Base-by-base conservation (phyloP, 1,140 invertebrate species). In the Gerris buenoi region DNA sequence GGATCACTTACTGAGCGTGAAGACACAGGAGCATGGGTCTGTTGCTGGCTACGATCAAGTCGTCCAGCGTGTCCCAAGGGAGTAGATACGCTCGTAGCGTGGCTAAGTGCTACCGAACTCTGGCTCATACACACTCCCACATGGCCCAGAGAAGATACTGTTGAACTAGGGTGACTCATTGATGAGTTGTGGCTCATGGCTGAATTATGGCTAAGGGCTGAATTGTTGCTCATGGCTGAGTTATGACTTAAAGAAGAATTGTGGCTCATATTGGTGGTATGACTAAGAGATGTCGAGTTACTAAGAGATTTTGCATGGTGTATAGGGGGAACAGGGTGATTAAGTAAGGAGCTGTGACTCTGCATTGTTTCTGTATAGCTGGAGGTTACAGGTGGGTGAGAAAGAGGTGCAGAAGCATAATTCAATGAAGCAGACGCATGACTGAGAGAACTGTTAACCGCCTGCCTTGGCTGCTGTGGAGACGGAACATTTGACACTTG, bases 1-100 rank as follows among this genome's bases (percentile, higher is more conserved):
- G 61, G 29, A 25, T 63, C 46, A 74, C 74, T 2, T 75, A 73
- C n/a, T 75, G 69, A 22, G 67, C 71, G 27, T 75, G 76, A 62
- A 18, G 25, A n/a, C 2, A 27, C 69, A 64, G 56, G 60, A 27
- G 63, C 58, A 27, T 58, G 29, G 33, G n/a, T 26, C 29, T 67
- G 66, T n/a, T 64, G 63, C 63, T 29, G 28, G 25, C n/a, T 15
- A 25, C 58, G 58, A 25, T 60, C 58, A 10, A 60, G 15, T 22
- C 58, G 5, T 13, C 58, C 58, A 13, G 58, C 58, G 58, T 60
- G 58, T 5, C 58, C 58, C 3, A 60, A 22, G 22, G 58, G 58
- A 22, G 58, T 22, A 25, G 58, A 22, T 3, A 60, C 23, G 5
- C 3, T 13, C 18, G 33, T 10, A 46, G 33, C 33, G 18, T 46